These are phyloP conservation scores for Hoplodrina ambigua DNA, from an alignment of 2,888 invertebrate species.

Conservation along the genomic window DNA sequence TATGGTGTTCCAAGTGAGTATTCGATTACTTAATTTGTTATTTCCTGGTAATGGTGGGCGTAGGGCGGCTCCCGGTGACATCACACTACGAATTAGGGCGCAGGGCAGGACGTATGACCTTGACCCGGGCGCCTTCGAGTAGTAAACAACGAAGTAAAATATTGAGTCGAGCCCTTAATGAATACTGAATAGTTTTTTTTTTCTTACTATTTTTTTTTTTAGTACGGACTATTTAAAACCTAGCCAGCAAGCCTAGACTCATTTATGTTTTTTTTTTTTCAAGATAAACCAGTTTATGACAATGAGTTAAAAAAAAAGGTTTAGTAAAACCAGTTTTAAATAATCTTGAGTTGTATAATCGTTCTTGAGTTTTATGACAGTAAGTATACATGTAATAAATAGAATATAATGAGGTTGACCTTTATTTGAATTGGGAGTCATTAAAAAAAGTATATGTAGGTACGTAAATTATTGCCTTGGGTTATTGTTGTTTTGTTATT, in stretches of 20 bases:
- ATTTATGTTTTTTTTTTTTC: not conserved
- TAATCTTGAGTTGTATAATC: conserved; percentile 14
- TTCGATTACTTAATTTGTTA: conserved; percentile 23
- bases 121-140: conserved; percentile 29
- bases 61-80: conserved; percentile 70
- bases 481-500: no score
- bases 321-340: not conserved
- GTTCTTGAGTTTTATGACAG: conserved; percentile 1
- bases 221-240: no score
- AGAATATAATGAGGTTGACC: not conserved
- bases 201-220: not conserved
- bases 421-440: not conserved
- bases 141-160: conserved; percentile 32
- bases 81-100: conserved; percentile 61
- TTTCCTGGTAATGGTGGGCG: conserved; percentile 28
- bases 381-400: not conserved
- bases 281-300: not conserved
- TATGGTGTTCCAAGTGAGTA: conserved; percentile 75
- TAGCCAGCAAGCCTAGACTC: not conserved
- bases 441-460: not conserved
- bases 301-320: not conserved
- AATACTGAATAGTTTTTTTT: not conserved
- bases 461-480: no score
- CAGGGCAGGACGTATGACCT: conserved; percentile 45
- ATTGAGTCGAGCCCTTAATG: not conserved